Conservation (phyloP, 2,888 invertebrate genomes). For the Clostera curtula region DNA sequence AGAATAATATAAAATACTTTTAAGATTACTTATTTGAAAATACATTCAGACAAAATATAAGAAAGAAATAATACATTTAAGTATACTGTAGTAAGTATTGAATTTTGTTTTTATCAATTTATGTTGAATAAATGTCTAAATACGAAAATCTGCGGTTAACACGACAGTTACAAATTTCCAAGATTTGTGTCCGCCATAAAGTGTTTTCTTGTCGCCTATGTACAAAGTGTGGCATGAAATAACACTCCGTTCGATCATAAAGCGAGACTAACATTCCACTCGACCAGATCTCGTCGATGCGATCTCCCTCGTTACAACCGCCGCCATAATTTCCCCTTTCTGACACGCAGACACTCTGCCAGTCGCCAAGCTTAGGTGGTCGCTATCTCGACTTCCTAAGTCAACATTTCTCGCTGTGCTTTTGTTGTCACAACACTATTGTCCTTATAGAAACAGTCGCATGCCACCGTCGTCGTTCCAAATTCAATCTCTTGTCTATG, state of each 20-base stretch:
- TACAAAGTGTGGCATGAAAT: conserved; percentile 19
- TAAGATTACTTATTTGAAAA: too few species aligned
- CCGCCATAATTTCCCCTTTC: conserved; percentile 39
- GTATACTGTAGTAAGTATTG: too few species aligned
- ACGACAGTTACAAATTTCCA: conserved; percentile 19
- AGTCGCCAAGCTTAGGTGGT: conserved; percentile 52
- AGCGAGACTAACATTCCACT: conserved; percentile 19
- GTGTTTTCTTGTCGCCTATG: conserved; percentile 11
- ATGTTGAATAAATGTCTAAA: conserved; percentile 23
- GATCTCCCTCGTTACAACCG: conserved; percentile 33
- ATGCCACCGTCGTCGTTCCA: conserved; percentile 26
- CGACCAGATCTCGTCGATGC: conserved; percentile 33
- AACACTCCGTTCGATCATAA: conserved; percentile 38
- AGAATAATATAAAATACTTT: too few species aligned
- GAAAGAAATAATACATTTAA: too few species aligned
- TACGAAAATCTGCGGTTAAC: conserved; percentile 10
- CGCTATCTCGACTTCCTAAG: conserved; percentile 41
- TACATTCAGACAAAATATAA: too few species aligned
- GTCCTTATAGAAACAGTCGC: conserved; percentile 32
- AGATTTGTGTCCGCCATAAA: conserved; percentile 17
- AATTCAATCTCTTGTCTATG: conserved; percentile 25
- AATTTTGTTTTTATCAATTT: too few species aligned
- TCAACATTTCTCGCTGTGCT: conserved; percentile 54
- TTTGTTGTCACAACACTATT: conserved; percentile 52
- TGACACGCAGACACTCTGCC: conserved; percentile 35